Conservation (phyloP, 64 coral and sea anemone genomes). For the Dendrophyllia cribrosa region DNA sequence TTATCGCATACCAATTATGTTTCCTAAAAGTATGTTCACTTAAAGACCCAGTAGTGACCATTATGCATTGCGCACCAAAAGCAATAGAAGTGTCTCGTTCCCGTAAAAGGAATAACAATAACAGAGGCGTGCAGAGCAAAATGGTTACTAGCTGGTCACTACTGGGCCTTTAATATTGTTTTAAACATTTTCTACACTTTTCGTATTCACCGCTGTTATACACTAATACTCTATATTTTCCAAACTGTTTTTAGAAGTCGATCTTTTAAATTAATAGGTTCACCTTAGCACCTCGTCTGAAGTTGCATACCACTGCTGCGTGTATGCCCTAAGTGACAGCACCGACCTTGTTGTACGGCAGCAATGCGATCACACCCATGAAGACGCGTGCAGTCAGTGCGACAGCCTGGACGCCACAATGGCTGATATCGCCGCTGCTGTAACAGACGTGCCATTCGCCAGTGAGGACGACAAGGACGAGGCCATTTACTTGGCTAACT, state of each 20-base stretch:
- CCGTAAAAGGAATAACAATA: too few species aligned
- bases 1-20: too few species aligned
- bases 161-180: too few species aligned
- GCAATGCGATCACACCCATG: neutral
- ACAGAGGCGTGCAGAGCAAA: too few species aligned
- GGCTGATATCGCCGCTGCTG: neutral
- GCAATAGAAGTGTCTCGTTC: too few species aligned
- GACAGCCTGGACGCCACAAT: neutral
- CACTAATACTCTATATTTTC: neutral
- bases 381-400: slow-evolving; percentile 8
- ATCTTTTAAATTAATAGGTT: neutral
- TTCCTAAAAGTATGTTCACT: too few species aligned
- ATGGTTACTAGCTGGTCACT: too few species aligned
- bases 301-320: slow-evolving; percentile 32
- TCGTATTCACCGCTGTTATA: too few species aligned
- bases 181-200: too few species aligned
- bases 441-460: neutral
- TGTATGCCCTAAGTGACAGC: slow-evolving; percentile 42
- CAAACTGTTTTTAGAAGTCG: neutral
- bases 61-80: too few species aligned
- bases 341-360: neutral
- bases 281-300: neutral
- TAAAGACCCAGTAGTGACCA: too few species aligned
- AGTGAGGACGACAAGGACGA: slow-evolving; percentile 45
- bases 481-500: slow-evolving; percentile 9